These are phyloP conservation scores for Meloe dianella DNA, from an alignment of 2,888 invertebrate species.

Conservation along the genomic window DNA sequence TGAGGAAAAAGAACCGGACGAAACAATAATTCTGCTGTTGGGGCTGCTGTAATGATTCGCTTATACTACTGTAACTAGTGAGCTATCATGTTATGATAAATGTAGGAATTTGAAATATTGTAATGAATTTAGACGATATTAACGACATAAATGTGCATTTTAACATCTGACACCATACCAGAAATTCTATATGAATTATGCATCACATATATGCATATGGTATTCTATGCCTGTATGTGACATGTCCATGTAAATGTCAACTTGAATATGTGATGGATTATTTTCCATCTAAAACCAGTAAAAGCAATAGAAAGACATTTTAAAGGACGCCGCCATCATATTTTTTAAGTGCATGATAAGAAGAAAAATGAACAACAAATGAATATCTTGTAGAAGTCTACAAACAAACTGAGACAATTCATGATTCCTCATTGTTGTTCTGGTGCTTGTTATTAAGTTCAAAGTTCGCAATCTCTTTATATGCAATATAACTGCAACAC, in stretches of 20 bases:
- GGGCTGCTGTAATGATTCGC: too few species aligned
- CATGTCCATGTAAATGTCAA: slow-evolving; percentile 49
- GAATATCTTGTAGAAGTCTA: not conserved
- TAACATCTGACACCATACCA: slow-evolving; percentile 39
- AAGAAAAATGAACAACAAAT: slow-evolving; percentile 3
- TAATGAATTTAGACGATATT: slow-evolving; percentile 8
- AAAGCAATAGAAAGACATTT: not conserved
- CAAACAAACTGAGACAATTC: slow-evolving; percentile 7
- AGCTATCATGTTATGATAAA: not conserved
- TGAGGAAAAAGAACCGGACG: too few species aligned
- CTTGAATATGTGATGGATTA: slow-evolving; percentile 52
- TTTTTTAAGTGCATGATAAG: slow-evolving; percentile 4
- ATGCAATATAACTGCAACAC: not conserved
- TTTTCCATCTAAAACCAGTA: slow-evolving; percentile 35
- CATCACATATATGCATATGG: slow-evolving; percentile 23
- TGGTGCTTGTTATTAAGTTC: slow-evolving; percentile 7
- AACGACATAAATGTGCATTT: slow-evolving; percentile 34
- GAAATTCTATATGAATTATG: slow-evolving; percentile 41
- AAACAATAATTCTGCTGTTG: too few species aligned
- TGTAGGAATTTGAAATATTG: not conserved
- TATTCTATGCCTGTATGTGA: slow-evolving; percentile 43
- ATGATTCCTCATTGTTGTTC: slow-evolving; percentile 4
- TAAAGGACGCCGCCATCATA: slow-evolving; percentile 1
- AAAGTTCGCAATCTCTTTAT: slow-evolving; percentile 1
- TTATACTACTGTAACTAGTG: too few species aligned